These are phyloP conservation scores for Catostomus latipinnis DNA, from an alignment of 2,797 vertebrate species.

Conservation along the genomic window DNA sequence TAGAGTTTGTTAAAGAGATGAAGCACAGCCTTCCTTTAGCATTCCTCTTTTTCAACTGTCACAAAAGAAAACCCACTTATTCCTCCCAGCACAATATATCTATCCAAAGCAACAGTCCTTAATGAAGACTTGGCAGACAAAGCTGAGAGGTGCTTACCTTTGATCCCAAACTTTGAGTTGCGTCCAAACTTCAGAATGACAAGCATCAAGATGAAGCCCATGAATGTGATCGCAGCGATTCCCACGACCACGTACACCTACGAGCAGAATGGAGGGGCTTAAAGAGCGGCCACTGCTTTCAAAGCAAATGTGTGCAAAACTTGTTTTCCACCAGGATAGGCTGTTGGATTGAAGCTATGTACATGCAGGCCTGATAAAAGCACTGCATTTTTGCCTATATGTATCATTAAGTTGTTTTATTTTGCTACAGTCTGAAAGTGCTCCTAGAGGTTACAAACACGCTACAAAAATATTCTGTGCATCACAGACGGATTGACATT, in stretches of 20 bases:
- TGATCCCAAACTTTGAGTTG: constrained; percentile 98
- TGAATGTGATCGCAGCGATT: constrained; percentile 93
- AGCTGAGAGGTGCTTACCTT: constrained; percentile 86
- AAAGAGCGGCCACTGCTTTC: constrained; percentile 26
- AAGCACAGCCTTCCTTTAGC: constrained; percentile 48
- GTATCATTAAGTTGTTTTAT: not conserved
- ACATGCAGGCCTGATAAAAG: no score
- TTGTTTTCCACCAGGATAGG: not conserved
- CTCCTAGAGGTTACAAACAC: not conserved
- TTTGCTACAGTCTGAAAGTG: not conserved
- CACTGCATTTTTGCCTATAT: not conserved
- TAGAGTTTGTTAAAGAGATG: constrained; percentile 49
- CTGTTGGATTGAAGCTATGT: not conserved
- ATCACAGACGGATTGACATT: not conserved
- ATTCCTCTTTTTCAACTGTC: constrained; percentile 34
- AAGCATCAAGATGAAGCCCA: constrained; percentile 92
- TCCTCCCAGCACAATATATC: constrained; percentile 50
- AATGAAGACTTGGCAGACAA: constrained; percentile 48
- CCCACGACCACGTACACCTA: constrained; percentile 97
- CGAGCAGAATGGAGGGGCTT: constrained; percentile 7
- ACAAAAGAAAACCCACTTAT: constrained; percentile 39
- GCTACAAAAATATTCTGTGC: no score
- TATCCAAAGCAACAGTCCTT: constrained; percentile 38
- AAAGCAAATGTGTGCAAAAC: constrained; percentile 1
- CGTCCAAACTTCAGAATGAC: constrained; percentile 96